Conservation (phyloP, 2,113 vertebrate species). For the Anarrhichthys ocellatus region DNA sequence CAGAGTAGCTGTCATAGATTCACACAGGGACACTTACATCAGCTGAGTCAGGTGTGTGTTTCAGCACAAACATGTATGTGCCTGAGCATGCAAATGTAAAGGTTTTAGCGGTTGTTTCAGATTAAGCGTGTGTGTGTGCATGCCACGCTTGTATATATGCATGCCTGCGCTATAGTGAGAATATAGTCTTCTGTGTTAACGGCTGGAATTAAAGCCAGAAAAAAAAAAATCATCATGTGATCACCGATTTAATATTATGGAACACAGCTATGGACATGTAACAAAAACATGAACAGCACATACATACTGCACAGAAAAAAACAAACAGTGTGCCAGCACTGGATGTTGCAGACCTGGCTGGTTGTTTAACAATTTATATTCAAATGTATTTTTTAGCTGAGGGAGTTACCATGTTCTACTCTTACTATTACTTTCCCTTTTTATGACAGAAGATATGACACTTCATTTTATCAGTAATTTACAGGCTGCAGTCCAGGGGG, state of each 20-base stretch:
- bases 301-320: background rate
- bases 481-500: background rate
- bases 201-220: conserved; percentile 22
- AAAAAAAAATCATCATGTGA: background rate
- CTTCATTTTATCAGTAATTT: conserved; percentile 13
- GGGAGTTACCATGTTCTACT: background rate
- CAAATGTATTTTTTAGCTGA: background rate
- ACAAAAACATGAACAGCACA: background rate
- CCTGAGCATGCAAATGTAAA: conserved; percentile 29
- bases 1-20: conserved; percentile 67
- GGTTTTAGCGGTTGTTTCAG: conserved; percentile 6
- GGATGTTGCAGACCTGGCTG: background rate
- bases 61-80: background rate
- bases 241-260: background rate
- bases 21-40: conserved; percentile 51
- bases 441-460: conserved; percentile 2
- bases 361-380: background rate
- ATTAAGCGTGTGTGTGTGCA: background rate
- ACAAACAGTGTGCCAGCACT: background rate
- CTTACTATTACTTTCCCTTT: background rate
- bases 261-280: background rate
- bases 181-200: conserved; percentile 13
- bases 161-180: background rate
- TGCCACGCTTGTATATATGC: background rate
- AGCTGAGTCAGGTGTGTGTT: conserved; percentile 35